Conservation (phyloP, 2,888 invertebrate genomes). For the Epinotia brunnichana region DNA sequence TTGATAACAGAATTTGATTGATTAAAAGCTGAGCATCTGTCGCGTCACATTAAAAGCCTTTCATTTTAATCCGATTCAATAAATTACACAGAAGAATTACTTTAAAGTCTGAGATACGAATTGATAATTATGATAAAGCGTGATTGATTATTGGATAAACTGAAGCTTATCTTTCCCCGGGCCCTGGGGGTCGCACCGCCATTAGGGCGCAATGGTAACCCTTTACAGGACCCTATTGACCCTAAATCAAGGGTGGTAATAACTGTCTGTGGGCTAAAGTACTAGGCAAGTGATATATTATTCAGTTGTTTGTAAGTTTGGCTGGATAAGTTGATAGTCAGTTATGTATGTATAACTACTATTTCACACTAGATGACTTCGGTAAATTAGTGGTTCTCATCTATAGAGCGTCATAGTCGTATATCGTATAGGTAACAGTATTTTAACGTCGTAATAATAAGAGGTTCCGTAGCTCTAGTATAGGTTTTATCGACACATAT, state of each 20-base stretch:
- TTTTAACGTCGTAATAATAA: too few relatives aligned
- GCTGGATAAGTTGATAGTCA: neutral
- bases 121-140: constrained; percentile 34
- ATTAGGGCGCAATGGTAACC: constrained; percentile 34
- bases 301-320: constrained; percentile 22
- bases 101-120: constrained; percentile 9
- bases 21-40: too few relatives aligned
- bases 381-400: too few relatives aligned
- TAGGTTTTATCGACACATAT: too few relatives aligned
- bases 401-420: too few relatives aligned
- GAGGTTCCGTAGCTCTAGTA: too few relatives aligned
- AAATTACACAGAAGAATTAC: constrained; percentile 4
- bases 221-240: constrained; percentile 36
- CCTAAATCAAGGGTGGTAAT: constrained; percentile 42
- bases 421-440: too few relatives aligned
- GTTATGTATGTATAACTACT: too few relatives aligned
- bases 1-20: too few relatives aligned
- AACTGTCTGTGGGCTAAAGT: constrained; percentile 36
- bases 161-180: constrained; percentile 29
- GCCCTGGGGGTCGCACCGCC: constrained; percentile 26
- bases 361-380: too few relatives aligned
- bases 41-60: neutral
- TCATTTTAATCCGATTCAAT: neutral
- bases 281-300: constrained; percentile 37
- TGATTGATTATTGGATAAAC: constrained; percentile 39